Evolutionary conservation across 2,113 vertebrate genomes (phyloP).

Genomic region (Oryzias javanicus): DNA sequence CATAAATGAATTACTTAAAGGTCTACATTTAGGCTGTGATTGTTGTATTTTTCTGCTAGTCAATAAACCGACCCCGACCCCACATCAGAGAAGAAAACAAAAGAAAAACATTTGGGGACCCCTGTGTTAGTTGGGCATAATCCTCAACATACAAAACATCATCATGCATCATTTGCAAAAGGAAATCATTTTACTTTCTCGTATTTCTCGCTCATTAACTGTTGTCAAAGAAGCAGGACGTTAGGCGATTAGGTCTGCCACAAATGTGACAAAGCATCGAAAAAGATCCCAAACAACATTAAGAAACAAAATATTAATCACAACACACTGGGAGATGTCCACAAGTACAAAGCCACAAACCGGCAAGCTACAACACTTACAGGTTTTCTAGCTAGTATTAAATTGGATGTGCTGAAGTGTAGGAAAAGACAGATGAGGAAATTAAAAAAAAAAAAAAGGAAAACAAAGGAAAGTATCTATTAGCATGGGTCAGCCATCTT

Average conservation of each 20-base stretch:
- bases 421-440: conserved; percentile 75
- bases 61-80: too few relatives aligned
- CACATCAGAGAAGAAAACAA: too few relatives aligned
- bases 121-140: conserved; percentile 53
- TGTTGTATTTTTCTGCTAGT: too few relatives aligned
- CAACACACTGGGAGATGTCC: conserved; percentile 83
- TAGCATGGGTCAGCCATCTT: conserved; percentile 92
- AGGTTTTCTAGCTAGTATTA: conserved; percentile 85
- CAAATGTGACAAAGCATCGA: conserved; percentile 81
- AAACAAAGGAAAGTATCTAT: conserved; percentile 80
- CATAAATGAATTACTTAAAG: too few relatives aligned
- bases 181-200: conserved; percentile 66
- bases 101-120: too few relatives aligned
- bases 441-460: conserved; percentile 81
- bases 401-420: conserved; percentile 77
- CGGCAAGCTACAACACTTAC: conserved; percentile 89
- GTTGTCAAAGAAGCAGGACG: conserved; percentile 29
- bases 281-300: conserved; percentile 98
- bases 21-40: too few relatives aligned
- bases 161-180: conserved; percentile 52
- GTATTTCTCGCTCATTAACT: conserved; percentile 32
- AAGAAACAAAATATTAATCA: conserved; percentile 69
- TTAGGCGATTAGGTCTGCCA: conserved; percentile 61
- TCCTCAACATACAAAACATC: conserved; percentile 42
- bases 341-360: conserved; percentile 88